Evolutionary conservation across 2,888 invertebrate genomes (phyloP), one percentile per base, ranked within the genome.

Genomic region (Pandemis cinnamomeana): DNA sequence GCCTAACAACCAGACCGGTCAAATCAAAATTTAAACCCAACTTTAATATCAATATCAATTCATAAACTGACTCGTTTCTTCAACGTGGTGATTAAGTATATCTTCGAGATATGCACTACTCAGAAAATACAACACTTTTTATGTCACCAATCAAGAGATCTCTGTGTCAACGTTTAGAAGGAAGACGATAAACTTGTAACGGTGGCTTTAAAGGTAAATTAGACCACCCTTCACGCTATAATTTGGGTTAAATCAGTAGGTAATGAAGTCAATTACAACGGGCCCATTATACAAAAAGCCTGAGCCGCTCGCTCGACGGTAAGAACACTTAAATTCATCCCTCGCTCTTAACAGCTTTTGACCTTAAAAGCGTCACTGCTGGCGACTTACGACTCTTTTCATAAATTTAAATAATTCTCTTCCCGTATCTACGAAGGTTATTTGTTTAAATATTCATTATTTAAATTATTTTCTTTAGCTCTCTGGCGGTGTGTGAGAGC

Each of bases 311-410:
- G 68, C 69, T 66, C 60, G 44, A 66, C 70, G 44, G 73, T 64
- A 75, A 73, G 74, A 77, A 68, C 77, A 71, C 80, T 82, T 76
- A 71, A 75, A 77, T 71, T 73, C 76, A 78, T 78, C 78, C 79
- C 77, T 77, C 70, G 72, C 77, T 71, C 78, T 78, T 71, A 77
- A 81, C 75, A 78, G 76, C 78, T 60, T 79, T 79, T 79, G 78
- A 81, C 81, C 78, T 78, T 77, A 77, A 78, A 77, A 77, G 77
- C 71, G 77, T 75, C 51, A 72, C 27, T 13, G 70, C 15, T 20
- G 61, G 41, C 27, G 67, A 46, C 44, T 74, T 36, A 48, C 48
- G 53, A 15, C 70, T 66, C 70, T 71, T 71, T 67, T 64, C 67
- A 71, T 75, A 71, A 75, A 71, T 75, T 75, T 71, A 58, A 75